Percentiles rank a stretch among this genome's conserved stretches.
Evolutionary conservation across 2,797 vertebrate species (phyloP).

Genomic region (Coccyzus lansbergi): DNA sequence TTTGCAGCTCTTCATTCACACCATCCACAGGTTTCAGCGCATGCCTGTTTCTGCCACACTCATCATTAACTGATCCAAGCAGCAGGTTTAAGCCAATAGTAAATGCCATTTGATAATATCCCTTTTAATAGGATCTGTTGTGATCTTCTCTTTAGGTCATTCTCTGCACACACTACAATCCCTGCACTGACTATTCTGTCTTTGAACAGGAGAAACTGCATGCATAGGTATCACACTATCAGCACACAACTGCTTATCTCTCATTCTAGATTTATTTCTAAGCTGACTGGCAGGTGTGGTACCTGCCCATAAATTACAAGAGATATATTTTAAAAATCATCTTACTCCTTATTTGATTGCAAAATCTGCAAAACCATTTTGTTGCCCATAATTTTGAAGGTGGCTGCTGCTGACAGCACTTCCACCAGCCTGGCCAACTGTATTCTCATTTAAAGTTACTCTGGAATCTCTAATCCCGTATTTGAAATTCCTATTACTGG

Average conservation of each 20-base stretch:
- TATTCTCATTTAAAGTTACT: slow-evolving; percentile 25
- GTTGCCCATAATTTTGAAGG: background rate
- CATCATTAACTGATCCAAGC: rapidly evolving
- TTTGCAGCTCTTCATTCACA: background rate
- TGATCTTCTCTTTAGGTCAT: background rate
- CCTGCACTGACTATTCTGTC: background rate
- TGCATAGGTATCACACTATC: background rate
- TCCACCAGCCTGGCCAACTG: background rate
- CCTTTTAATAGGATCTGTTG: background rate
- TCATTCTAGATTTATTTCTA: background rate
- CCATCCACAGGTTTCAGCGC: background rate
- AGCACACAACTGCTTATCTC: background rate
- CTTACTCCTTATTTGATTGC: background rate
- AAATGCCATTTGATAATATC: background rate
- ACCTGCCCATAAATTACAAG: background rate
- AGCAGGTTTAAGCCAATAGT: background rate
- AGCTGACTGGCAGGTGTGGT: background rate
- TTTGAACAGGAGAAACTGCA: background rate
- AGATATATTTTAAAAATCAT: background rate
- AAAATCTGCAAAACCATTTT: slow-evolving; percentile 9
- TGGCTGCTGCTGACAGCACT: background rate
- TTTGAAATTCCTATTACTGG: slow-evolving; percentile 12
- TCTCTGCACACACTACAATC: background rate
- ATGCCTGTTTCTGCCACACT: rapidly evolving
- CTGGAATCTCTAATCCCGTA: slow-evolving; percentile 15